These are phyloP conservation scores for Noctilio leporinus DNA, from an alignment of 2,113 vertebrate genomes.

Conservation along the genomic window DNA sequence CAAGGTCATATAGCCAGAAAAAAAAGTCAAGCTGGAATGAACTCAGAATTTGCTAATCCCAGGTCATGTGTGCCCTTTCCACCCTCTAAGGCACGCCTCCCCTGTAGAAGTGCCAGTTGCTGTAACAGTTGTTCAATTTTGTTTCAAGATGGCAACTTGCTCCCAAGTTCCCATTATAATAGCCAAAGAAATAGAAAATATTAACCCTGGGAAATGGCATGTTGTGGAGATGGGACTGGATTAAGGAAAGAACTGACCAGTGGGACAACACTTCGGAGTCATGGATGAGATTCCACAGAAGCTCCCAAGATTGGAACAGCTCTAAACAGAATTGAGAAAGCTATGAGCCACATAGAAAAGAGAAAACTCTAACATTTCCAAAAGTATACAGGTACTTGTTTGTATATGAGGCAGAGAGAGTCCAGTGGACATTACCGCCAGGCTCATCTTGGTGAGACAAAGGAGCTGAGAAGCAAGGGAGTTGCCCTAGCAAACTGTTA, in stretches of 20 bases:
- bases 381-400: neutral
- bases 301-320: neutral
- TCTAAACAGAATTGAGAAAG: neutral
- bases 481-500: neutral
- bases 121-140: neutral
- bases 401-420: neutral
- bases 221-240: neutral
- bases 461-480: neutral
- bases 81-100: neutral
- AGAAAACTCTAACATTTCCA: constrained; percentile 8
- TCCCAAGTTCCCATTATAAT: neutral
- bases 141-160: neutral
- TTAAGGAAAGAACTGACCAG: neutral
- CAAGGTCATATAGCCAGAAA: neutral
- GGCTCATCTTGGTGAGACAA: neutral
- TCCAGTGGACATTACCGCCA: neutral
- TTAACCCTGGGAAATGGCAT: neutral
- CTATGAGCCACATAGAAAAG: neutral
- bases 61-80: neutral
- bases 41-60: neutral
- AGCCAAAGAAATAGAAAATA: neutral
- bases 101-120: neutral
- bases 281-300: neutral
- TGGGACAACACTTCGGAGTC: neutral
- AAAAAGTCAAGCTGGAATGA: neutral